phyloP scores from a whole-genome alignment of 1,140 invertebrate species.

The Drosophila biarmipes region DNA sequence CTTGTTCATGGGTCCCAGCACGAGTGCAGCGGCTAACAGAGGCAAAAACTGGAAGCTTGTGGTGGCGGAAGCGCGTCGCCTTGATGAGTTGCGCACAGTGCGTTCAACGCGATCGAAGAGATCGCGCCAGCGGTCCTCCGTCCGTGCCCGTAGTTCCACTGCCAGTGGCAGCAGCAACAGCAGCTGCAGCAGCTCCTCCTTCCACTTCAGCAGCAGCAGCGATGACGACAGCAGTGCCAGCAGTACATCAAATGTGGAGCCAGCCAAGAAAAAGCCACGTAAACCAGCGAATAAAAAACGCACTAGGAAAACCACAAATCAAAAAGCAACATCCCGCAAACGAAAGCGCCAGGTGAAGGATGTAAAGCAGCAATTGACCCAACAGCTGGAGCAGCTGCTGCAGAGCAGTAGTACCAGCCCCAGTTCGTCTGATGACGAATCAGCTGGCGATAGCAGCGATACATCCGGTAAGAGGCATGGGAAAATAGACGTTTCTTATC shows the following conservation, averaged over 20 bases:
- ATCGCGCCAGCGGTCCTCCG: slow-evolving; percentile 15
- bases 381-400: neutral
- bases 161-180: slow-evolving; percentile 17
- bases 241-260: slow-evolving; percentile 14
- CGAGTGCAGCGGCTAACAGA: slow-evolving; percentile 63
- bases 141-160: slow-evolving; percentile 5
- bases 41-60: slow-evolving; percentile 66
- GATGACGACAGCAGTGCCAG: slow-evolving; percentile 28
- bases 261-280: slow-evolving; percentile 27
- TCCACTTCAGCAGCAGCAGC: slow-evolving; percentile 14
- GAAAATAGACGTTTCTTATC: neutral
- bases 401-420: slow-evolving; percentile 23
- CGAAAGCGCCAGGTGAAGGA: slow-evolving; percentile 18
- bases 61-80: slow-evolving; percentile 51
- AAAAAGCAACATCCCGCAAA: slow-evolving; percentile 24
- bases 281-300: slow-evolving; percentile 18
- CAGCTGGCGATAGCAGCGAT: slow-evolving; percentile 21
- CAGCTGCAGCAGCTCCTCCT: slow-evolving; percentile 24
- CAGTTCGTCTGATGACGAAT: slow-evolving; percentile 47
- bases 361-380: neutral
- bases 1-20: slow-evolving; percentile 71
- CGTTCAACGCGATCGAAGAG: slow-evolving; percentile 25
- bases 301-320: neutral
- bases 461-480: slow-evolving; percentile 15
- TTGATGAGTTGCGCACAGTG: slow-evolving; percentile 28